Evolutionary conservation across 2,797 vertebrate species (phyloP), one percentile per base, ranked within the genome.

Genomic region (Poeciliopsis paucimaculata): DNA sequence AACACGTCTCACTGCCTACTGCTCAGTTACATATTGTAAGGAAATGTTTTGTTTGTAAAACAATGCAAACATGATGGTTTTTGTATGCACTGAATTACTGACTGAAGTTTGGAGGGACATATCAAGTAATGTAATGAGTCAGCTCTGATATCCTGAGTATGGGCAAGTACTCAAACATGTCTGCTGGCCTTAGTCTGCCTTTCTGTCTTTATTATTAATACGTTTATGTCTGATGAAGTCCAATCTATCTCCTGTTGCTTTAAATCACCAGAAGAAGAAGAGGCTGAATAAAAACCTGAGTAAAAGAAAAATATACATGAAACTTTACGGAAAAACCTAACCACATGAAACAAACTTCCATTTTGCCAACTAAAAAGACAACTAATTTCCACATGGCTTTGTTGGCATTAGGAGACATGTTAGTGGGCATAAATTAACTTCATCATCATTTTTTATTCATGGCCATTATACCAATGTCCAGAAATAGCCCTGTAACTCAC

Each of bases 381-480:
- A 71, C 26, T 39, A 3, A 7, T 26, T 57, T 76, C 43, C 51
- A 51, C 0, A 2, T 34, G 28, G 41, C 11, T 45, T 74, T 78
- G 53, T 77, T 80, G 84, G 39, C 47, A 45, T 73, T 51, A 66
- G 75, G 5, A 47, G 39, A 51, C 39, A 75, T 49, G 74, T 26
- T 76, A 83, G 74, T 78, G 70, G 47, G 80, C 77, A 86, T 34
- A 86, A 86, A 89, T 91, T 36, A 92, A 87, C 84, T 85, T 76
- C 49, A 77, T 84, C 49, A 77, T 84, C 51, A 91, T 88, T 84
- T 88, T 76, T 88, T 90, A 90, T 92, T 92, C 87, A 91, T 88
- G 78, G 77, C 70, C 82, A 91, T 91, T 91, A 92, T 88, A 84
- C 89, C 86, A 92, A 86, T 57, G 73, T 91, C 87, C 87, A 88